These are phyloP conservation scores for Willowsia nigromaculata DNA, from an alignment of 2,888 invertebrate species.

Conservation along the genomic window DNA sequence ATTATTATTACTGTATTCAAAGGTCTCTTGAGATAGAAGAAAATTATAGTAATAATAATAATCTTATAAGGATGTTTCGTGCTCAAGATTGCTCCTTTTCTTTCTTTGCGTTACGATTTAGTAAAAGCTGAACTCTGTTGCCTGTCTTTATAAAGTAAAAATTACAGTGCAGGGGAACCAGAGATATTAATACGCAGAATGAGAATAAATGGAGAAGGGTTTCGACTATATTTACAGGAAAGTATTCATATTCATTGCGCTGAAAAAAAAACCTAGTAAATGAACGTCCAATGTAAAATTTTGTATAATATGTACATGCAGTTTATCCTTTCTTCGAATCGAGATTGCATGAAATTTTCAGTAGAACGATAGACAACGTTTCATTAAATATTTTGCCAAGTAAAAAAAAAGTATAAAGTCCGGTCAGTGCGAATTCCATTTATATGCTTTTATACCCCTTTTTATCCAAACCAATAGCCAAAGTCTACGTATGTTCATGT, in stretches of 20 bases:
- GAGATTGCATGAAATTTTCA: background rate
- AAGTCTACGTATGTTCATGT: background rate
- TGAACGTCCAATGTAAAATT: no score
- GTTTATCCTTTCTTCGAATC: background rate
- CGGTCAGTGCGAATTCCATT: background rate
- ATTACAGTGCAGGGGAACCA: slow-evolving; percentile 10
- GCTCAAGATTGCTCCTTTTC: slow-evolving; percentile 29
- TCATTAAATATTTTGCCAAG: background rate
- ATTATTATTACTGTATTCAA: slow-evolving; percentile 36
- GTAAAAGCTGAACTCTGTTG: slow-evolving; percentile 58
- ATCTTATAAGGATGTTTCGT: slow-evolving; percentile 42
- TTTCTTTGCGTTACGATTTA: background rate
- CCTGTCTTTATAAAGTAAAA: slow-evolving; percentile 33
- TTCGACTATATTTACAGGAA: background rate
- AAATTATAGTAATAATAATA: slow-evolving; percentile 64
- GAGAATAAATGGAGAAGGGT: background rate
- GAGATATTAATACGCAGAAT: slow-evolving; percentile 4
- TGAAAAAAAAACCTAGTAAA: no score
- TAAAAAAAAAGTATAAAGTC: background rate
- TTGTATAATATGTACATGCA: background rate
- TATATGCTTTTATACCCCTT: background rate
- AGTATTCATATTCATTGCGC: background rate
- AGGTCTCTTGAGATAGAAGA: slow-evolving; percentile 55
- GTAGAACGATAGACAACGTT: background rate
- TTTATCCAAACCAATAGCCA: background rate